Conservation (phyloP, 1,140 invertebrate species). For the Neotoxoptera formosana region DNA sequence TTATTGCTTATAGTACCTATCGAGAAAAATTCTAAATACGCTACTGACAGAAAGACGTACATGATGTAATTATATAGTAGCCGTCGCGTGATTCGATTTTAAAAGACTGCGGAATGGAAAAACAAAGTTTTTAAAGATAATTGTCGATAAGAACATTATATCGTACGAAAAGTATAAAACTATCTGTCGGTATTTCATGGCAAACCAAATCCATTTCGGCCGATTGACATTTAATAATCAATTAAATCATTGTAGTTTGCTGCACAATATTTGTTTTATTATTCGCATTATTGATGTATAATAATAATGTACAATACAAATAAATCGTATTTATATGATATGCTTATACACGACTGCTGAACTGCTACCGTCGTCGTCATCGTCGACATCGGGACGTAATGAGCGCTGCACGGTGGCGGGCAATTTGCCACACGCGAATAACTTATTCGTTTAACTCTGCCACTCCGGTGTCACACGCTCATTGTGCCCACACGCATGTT, state of each 20-base stretch:
- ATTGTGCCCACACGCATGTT: not conserved
- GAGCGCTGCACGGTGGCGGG: not conserved
- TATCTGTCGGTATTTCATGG: not conserved
- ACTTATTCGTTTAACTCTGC: not conserved
- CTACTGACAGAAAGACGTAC: not conserved
- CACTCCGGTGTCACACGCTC: not conserved
- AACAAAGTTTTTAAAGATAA: not conserved
- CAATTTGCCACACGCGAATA: conserved; percentile 12
- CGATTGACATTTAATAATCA: not conserved
- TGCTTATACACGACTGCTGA: not conserved
- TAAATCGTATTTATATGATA: not conserved
- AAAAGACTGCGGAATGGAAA: not conserved
- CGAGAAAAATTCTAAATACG: not conserved
- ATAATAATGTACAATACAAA: not conserved
- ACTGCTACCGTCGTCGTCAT: not conserved
- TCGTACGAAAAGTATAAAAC: not conserved
- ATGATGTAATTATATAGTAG: not conserved
- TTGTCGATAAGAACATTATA: not conserved
- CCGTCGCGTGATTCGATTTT: not conserved
- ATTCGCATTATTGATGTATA: too few relatives aligned
- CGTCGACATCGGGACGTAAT: not conserved
- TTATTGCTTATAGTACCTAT: too few relatives aligned
- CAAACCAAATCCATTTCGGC: not conserved
- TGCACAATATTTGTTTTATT: not conserved
- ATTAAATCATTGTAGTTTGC: too few relatives aligned